These are phyloP conservation scores for Aphelenchoides besseyi DNA, from an alignment of 1,140 invertebrate species.

Conservation along the genomic window DNA sequence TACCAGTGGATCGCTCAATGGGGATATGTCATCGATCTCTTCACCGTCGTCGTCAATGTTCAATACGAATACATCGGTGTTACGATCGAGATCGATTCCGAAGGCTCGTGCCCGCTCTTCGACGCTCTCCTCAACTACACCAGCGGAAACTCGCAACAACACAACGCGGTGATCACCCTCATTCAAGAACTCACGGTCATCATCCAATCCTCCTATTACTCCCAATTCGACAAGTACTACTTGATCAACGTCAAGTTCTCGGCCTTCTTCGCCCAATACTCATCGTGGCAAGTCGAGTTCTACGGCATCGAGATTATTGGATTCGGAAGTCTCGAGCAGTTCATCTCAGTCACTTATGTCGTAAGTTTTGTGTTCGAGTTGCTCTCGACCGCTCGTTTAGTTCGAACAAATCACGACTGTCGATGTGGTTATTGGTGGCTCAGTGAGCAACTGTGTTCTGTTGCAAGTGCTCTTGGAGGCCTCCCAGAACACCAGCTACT, in stretches of 20 bases:
- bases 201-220: conserved; percentile 2
- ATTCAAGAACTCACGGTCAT: neutral
- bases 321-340: neutral
- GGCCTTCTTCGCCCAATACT: neutral
- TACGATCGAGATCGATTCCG: neutral
- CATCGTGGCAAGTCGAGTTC: neutral
- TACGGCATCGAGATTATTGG: neutral
- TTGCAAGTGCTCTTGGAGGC: conserved; percentile 3
- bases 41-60: conserved; percentile 6
- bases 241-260: conserved; percentile 2
- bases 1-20: conserved; percentile 21
- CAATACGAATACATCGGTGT: neutral
- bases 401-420: no score
- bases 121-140: conserved; percentile 19
- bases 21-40: conserved; percentile 16
- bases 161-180: neutral
- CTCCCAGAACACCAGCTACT: conserved; percentile 17
- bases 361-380: neutral
- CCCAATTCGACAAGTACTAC: conserved; percentile 1
- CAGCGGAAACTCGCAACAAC: neutral
- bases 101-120: conserved; percentile 16
- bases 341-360: neutral
- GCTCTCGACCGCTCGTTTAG: neutral
- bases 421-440: neutral
- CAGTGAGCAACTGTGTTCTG: conserved; percentile 7